Evolutionary conservation across 2,888 invertebrate genomes (phyloP), one percentile per base, ranked within the genome.

Genomic region (Anticlea derivata): DNA sequence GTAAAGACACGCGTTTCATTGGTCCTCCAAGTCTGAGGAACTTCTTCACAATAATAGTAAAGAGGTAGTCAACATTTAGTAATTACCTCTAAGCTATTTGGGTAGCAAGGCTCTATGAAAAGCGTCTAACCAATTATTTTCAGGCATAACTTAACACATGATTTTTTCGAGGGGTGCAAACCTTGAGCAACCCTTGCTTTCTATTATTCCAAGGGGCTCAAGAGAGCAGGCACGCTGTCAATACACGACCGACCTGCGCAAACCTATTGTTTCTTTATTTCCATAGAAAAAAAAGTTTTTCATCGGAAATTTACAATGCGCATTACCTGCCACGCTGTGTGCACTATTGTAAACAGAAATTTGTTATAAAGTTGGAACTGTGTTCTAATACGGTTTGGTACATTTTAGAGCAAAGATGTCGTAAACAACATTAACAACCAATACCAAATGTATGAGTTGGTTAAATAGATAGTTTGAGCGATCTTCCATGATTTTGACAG

Each of bases 211-310:
- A 43, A 61, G 65, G 63, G 64, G 63, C 54, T 53, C 54, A 53
- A 52, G 65, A 66, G 68, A 61, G 61, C 66, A 58, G 50, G 58
- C 55, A 45, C 46, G 59, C 49, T 62, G 67, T 66, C 70, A 62
- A 62, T 67, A 70, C 61, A 55, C 40, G 47, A 40, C 64, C 61
- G 69, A 68, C 73, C 72, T 69, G 66, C 69, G 66, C 68, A 64
- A 69, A 67, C 49, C 68, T 58, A 69, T 81, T 78, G 76, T 78
- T 72, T 71, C 68, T 52, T 50, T 47, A 54, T 46, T 55, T 55
- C 39, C 49, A 49, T 57, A 65, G 52, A 69, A 73, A 73, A 69
- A 73, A 65, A 37, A 5, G 29, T 62, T 63, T 71, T 69, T 64
- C 56, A 44, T 49, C 53, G 45, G 51, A 69, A 63, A 62, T 60